These are phyloP conservation scores for Onchidella celtica DNA, from an alignment of 2,888 invertebrate species.

Conservation along the genomic window DNA sequence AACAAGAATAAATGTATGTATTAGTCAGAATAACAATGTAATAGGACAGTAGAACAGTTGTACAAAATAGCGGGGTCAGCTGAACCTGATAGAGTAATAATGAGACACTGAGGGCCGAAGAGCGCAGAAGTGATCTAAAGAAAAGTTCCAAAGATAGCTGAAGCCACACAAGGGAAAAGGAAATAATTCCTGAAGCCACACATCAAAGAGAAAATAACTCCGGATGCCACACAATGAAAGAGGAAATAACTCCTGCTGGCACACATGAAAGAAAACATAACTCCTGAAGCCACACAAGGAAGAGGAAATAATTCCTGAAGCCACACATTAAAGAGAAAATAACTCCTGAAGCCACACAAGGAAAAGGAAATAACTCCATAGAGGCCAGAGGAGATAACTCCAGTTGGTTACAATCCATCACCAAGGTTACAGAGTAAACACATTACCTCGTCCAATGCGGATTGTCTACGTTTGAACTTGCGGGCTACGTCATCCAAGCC, in stretches of 20 bases:
- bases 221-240: not conserved
- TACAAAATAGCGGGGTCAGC: no score
- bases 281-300: not conserved
- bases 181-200: no score
- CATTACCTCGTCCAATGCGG: conserved; percentile 34
- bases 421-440: not conserved
- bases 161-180: no score
- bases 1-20: no score
- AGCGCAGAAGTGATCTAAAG: no score
- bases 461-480: conserved; percentile 43
- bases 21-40: no score
- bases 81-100: no score
- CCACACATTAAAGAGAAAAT: not conserved
- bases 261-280: conserved; percentile 24
- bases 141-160: no score
- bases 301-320: no score
- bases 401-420: not conserved
- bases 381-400: not conserved
- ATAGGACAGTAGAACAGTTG: no score
- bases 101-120: no score
- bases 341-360: not conserved
- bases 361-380: not conserved
- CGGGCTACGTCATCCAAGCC: conserved; percentile 53
- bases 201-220: not conserved
- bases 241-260: no score